Evolutionary conservation across 2,113 vertebrate genomes (phyloP).

Genomic region (Thalassoma bifasciatum): DNA sequence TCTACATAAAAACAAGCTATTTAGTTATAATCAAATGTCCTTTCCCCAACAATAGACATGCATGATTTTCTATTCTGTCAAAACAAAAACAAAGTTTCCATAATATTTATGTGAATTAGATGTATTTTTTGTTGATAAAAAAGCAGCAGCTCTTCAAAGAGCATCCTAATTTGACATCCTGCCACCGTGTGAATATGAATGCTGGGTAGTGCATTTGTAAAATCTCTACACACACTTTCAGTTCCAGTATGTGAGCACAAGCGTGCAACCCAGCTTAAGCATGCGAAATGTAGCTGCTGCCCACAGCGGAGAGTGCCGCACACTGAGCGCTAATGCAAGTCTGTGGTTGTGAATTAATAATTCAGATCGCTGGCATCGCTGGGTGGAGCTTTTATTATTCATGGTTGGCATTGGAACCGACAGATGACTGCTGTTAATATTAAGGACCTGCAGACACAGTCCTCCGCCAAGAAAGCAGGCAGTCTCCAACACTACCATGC

Average conservation of each 20-base stretch:
- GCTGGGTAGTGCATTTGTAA: background rate
- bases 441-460: conserved; percentile 36
- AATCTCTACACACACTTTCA: conserved; percentile 14
- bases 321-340: conserved; percentile 65
- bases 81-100: no score
- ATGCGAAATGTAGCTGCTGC: conserved; percentile 3
- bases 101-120: no score
- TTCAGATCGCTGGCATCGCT: conserved; percentile 62
- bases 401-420: conserved; percentile 60
- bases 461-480: conserved; percentile 17
- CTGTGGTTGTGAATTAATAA: conserved; percentile 73
- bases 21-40: no score
- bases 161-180: conserved; percentile 11
- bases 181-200: conserved; percentile 26
- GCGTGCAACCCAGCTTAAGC: background rate
- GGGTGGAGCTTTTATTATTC: conserved; percentile 76
- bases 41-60: no score
- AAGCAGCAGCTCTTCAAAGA: background rate
- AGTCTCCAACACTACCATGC: background rate
- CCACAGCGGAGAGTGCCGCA: conserved; percentile 19
- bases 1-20: no score
- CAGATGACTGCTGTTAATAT: conserved; percentile 68
- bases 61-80: no score
- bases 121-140: background rate
- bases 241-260: background rate